phyloP scores from a whole-genome alignment of 2,797 vertebrate species.

The Euphonia xanthogaster region DNA sequence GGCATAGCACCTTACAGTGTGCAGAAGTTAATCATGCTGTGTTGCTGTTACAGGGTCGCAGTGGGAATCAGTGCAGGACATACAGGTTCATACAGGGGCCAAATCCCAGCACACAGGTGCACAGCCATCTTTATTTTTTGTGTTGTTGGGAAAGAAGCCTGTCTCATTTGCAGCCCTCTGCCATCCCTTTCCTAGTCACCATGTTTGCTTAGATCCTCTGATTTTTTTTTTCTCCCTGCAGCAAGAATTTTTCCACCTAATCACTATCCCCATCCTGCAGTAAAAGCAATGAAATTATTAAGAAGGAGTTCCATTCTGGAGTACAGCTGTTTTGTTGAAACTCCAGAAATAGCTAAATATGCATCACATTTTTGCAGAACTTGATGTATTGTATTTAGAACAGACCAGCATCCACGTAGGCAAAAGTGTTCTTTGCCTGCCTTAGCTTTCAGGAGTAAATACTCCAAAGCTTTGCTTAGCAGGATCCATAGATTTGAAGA shows the following conservation, averaged over 20 bases:
- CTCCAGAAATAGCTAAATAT: not conserved
- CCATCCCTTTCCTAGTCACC: not conserved
- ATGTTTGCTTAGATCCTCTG: not conserved
- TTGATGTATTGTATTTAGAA: not conserved
- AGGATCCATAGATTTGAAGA: not conserved
- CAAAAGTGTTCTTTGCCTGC: not conserved
- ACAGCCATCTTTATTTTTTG: not conserved
- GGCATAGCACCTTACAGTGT: not conserved
- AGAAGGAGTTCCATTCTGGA: not conserved
- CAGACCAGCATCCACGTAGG: not conserved
- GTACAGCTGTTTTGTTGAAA: not conserved
- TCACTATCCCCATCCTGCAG: accelerated
- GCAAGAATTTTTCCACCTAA: not conserved
- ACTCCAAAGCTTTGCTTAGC: not conserved
- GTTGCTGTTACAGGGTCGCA: not conserved
- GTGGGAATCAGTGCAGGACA: not conserved
- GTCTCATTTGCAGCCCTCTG: not conserved
- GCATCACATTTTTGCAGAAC: not conserved
- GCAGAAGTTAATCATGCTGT: not conserved
- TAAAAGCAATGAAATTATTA: not conserved
- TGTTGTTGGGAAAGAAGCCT: not conserved
- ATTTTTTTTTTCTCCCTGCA: not conserved
- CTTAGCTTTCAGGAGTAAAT: not conserved
- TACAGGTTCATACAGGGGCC: not conserved
- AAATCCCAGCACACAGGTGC: not conserved